phyloP scores from a whole-genome alignment of 37 sponge, comb jelly and placozoan species.

The Haliclona indistincta region DNA sequence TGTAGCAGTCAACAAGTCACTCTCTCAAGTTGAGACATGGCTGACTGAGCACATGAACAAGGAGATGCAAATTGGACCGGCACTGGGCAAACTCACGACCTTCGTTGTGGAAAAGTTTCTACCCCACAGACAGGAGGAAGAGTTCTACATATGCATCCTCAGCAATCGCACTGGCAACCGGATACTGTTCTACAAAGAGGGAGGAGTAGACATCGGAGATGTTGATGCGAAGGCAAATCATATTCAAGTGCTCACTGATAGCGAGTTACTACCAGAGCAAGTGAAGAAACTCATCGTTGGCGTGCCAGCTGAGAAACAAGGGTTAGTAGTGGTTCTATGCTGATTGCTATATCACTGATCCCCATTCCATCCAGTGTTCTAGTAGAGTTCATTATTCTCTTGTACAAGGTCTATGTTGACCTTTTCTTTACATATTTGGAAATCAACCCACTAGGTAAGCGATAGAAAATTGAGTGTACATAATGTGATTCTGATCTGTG shows the following conservation, averaged over 20 bases:
- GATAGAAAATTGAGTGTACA: background rate
- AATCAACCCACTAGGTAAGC: constrained; percentile 93
- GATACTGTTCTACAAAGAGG: constrained; percentile 86
- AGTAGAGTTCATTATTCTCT: constrained; percentile 70
- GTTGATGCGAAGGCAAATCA: constrained; percentile 76
- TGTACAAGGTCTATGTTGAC: constrained; percentile 83
- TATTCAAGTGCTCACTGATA: constrained; percentile 64
- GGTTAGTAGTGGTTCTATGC: constrained; percentile 5
- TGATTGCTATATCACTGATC: background rate
- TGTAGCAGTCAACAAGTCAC: constrained; percentile 72
- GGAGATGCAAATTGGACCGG: constrained; percentile 67
- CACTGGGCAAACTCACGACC: constrained; percentile 74
- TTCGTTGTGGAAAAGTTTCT: constrained; percentile 94
- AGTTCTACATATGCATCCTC: constrained; percentile 68
- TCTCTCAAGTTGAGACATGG: constrained; percentile 74
- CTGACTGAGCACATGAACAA: constrained; percentile 63
- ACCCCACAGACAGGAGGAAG: constrained; percentile 56
- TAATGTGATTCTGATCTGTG: background rate
- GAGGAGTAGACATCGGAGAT: constrained; percentile 95
- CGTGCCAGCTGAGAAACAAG: constrained; percentile 41
- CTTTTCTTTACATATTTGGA: constrained; percentile 97
- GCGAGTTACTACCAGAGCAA: constrained; percentile 41
- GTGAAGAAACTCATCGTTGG: constrained; percentile 35
- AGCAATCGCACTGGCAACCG: constrained; percentile 82
- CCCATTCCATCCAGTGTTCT: constrained; percentile 31